Evolutionary conservation across 1,140 invertebrate genomes (phyloP).

Genomic region (Zelostemma sp.): DNA sequence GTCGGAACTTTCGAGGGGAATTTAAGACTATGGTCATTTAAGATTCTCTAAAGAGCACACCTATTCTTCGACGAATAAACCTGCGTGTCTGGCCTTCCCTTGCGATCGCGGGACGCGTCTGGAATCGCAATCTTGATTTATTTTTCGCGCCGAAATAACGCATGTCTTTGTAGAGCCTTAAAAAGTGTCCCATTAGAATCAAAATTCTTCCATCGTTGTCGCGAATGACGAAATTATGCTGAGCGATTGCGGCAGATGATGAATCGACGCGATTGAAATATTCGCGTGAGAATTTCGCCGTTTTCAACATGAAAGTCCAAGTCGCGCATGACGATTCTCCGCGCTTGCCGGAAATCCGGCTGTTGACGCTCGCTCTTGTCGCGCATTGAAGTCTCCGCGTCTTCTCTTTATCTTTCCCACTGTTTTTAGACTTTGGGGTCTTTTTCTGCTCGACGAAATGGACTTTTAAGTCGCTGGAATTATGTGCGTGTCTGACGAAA

Average conservation of each 20-base stretch:
- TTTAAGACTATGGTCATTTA: conserved; percentile 25
- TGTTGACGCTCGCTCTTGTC: conserved; percentile 33
- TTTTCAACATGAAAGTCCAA: conserved; percentile 36
- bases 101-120: conserved; percentile 51
- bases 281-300: background rate
- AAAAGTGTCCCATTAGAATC: conserved; percentile 3
- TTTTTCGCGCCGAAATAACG: conserved; percentile 36
- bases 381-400: conserved; percentile 56
- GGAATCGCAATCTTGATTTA: conserved; percentile 56
- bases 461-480: too few relatives aligned
- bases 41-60: conserved; percentile 56
- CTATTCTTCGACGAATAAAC: conserved; percentile 47
- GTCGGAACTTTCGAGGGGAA: conserved; percentile 2
- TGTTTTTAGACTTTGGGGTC: background rate
- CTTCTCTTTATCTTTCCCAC: conserved; percentile 3
- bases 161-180: conserved; percentile 14
- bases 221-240: too few relatives aligned
- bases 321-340: conserved; percentile 47
- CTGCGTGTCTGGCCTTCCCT: conserved; percentile 11
- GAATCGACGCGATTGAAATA: background rate
- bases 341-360: conserved; percentile 49
- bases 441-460: conserved; percentile 17
- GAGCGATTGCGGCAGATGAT: too few relatives aligned
- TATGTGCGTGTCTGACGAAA: too few relatives aligned
- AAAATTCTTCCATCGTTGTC: background rate